Conservation (phyloP, 2,113 vertebrate genomes). For the Elachura formosa region DNA sequence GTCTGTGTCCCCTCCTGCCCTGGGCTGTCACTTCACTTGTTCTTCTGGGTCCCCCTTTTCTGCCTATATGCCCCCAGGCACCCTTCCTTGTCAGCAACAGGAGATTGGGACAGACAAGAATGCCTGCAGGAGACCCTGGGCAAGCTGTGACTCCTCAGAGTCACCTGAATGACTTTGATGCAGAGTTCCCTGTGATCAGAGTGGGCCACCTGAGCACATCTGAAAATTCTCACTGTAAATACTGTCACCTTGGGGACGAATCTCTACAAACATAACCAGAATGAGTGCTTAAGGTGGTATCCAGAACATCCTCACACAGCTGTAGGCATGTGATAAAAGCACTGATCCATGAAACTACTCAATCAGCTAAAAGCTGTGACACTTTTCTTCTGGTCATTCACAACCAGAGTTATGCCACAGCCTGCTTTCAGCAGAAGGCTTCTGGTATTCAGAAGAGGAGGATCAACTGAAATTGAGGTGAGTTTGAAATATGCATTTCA, state of each 20-base stretch:
- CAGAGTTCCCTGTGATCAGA: not conserved
- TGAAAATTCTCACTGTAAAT: not conserved
- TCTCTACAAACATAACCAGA: not conserved
- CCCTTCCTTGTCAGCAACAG: not conserved
- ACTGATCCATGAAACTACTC: not conserved
- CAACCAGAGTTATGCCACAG: not conserved
- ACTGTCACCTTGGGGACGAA: not conserved
- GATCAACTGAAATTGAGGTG: constrained; percentile 72
- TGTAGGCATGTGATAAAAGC: not conserved
- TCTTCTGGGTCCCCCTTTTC: not conserved
- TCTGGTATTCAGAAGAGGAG: constrained; percentile 74
- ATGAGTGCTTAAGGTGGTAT: not conserved
- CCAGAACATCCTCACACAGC: not conserved
- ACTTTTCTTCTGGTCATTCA: not conserved
- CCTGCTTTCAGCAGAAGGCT: constrained; percentile 61
- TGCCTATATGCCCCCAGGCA: not conserved
- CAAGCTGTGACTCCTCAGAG: not conserved
- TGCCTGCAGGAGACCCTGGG: not conserved
- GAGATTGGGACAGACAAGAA: not conserved
- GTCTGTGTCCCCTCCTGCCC: accelerated
- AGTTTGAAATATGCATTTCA: not conserved
- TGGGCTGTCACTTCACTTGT: not conserved
- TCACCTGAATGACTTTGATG: not conserved
- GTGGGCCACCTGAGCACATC: not conserved
- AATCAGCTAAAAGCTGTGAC: not conserved